A percentile compares a stretch with the other conserved stretches of the same genome.
Conservation (phyloP, 1,140 invertebrate species). For the Geopemphigus sp. region DNA sequence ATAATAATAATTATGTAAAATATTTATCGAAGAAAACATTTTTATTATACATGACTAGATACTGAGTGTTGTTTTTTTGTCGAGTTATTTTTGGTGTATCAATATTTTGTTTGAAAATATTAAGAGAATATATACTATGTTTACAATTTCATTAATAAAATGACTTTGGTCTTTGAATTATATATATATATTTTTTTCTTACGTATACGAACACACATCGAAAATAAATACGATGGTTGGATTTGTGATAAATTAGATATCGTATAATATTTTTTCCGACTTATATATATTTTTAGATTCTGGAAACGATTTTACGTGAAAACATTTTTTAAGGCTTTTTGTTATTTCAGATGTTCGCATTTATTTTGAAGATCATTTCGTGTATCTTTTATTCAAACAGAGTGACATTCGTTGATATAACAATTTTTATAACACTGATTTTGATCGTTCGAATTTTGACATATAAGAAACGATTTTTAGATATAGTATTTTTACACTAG, state of each 20-base stretch:
- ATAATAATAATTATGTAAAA: too few species aligned
- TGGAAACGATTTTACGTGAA: slow-evolving; percentile 13
- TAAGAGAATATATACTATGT: too few species aligned
- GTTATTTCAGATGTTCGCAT: neutral
- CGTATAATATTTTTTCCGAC: neutral
- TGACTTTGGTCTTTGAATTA: neutral
- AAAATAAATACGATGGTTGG: neutral
- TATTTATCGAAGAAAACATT: too few species aligned
- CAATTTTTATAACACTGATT: too few species aligned
- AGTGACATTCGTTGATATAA: too few species aligned
- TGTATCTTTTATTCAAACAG: neutral
- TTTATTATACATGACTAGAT: too few species aligned
- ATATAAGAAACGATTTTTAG: too few species aligned
- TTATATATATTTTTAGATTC: neutral
- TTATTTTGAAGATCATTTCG: neutral
- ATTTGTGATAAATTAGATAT: neutral
- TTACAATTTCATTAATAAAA: neutral
- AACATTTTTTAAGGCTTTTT: neutral
- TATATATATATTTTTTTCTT: neutral
- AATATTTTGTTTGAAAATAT: neutral
- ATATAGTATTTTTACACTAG: too few species aligned
- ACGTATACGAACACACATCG: neutral
- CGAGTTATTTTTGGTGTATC: too few species aligned
- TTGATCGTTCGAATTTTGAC: neutral
- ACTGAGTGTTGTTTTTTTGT: too few species aligned